These are phyloP conservation scores for Magallana gigas DNA, from an alignment of 1,140 invertebrate genomes.

Conservation along the genomic window DNA sequence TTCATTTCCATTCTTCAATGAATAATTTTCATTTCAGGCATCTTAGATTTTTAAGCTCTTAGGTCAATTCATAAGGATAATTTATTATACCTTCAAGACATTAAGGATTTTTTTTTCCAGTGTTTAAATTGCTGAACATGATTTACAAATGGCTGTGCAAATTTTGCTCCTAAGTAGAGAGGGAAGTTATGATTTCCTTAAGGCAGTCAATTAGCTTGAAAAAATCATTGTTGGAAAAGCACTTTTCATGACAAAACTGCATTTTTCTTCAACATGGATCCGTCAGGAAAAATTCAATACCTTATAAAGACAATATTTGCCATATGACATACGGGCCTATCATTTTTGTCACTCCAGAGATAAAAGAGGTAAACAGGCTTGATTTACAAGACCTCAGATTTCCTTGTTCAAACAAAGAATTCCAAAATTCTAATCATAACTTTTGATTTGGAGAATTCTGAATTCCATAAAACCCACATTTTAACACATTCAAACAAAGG, in stretches of 20 bases:
- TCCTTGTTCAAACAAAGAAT: conserved; percentile 15
- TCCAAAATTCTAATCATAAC: neutral
- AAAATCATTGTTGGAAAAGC: neutral
- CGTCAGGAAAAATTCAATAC: neutral
- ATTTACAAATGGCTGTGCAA: neutral
- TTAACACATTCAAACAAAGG: conserved; percentile 17
- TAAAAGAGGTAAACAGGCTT: neutral
- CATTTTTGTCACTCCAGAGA: neutral
- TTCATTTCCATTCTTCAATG: neutral
- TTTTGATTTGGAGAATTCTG: neutral
- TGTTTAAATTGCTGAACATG: neutral
- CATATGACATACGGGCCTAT: neutral
- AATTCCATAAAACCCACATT: neutral
- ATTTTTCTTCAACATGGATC: neutral
- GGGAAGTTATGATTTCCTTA: neutral
- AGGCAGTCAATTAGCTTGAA: conserved; percentile 10
- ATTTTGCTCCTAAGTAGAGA: neutral
- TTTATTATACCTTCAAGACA: conserved; percentile 2
- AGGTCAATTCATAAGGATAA: neutral
- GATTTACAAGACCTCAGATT: neutral
- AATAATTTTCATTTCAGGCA: neutral
- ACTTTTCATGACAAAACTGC: conserved; percentile 15
- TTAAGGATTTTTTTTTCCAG: neutral
- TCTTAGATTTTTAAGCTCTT: neutral
- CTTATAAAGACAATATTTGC: conserved; percentile 9